A percentile compares a stretch with the other conserved stretches of the same genome.
phyloP scores from a whole-genome alignment of 30 jellyfish, hydroid and myxozoan species.

The Euphysa ruthae region DNA sequence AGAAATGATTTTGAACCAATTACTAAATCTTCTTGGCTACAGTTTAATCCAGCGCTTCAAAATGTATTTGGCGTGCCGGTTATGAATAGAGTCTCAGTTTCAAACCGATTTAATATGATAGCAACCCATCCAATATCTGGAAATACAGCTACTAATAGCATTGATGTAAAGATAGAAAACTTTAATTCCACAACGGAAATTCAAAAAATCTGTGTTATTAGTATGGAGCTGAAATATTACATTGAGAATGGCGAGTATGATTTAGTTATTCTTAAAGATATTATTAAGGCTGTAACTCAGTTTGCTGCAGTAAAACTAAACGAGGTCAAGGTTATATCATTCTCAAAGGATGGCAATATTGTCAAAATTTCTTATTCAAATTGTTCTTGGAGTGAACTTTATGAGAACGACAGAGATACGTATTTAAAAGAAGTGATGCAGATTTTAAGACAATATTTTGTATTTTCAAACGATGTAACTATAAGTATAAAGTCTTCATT shows the following conservation, averaged over 20 bases:
- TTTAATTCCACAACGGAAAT: not conserved
- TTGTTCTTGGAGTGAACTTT: conserved; percentile 45
- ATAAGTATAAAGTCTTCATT: conserved; percentile 30
- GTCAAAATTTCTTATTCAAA: conserved; percentile 28
- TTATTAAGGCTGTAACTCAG: conserved; percentile 22
- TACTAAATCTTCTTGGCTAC: conserved; percentile 56
- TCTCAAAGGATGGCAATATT: conserved; percentile 10
- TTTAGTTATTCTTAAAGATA: conserved; percentile 21
- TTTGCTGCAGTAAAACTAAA: conserved; percentile 2
- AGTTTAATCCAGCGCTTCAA: conserved; percentile 31
- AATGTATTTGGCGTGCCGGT: conserved; percentile 35
- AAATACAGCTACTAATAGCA: not conserved
- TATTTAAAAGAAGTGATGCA: conserved; percentile 41
- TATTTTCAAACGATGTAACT: conserved; percentile 25
- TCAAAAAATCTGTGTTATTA: not conserved
- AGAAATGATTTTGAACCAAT: not conserved
- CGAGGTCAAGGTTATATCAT: conserved; percentile 32
- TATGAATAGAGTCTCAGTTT: not conserved
- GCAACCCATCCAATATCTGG: conserved; percentile 33
- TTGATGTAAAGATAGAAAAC: not conserved
- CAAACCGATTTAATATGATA: not conserved
- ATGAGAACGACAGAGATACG: conserved; percentile 6
- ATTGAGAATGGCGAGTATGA: not conserved
- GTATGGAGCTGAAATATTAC: not conserved
- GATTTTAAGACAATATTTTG: conserved; percentile 28